Base-by-base conservation (phyloP, 2,797 vertebrate species). In the Amphiprion clarkii region DNA sequence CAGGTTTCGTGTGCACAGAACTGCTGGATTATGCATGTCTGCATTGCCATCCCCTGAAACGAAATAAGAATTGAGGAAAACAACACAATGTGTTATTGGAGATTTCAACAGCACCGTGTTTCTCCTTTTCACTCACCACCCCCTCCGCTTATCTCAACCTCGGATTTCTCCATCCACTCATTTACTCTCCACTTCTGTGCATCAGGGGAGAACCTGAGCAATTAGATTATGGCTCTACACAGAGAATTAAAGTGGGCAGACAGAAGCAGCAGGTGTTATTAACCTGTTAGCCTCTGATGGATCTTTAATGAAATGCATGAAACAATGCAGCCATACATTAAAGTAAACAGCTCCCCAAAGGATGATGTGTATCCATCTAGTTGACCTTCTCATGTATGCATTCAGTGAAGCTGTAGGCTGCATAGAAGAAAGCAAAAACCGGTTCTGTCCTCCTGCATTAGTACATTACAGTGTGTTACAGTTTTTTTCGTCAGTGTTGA, bases 231-330 rank as follows among this genome's bases (percentile, higher is more conserved):
- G 68, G 51, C 57, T 65, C 42, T 40, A 58, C 46, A 58, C 33
- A 68, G 23, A 57, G 36, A 62, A 21, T 51, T 65, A 46, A 29
- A 42, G 58, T 31, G 39, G 36, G 29, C n/a, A 19, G 36, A 17
- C 14, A 10, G 33, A 39, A 17, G 51, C 7, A 52, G 55, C 40
- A 46, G 51, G 7, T 72, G 36, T 67, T 39, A 63, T 80, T 70
- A 80, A 64, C 59, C 44, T 66, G n/a, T 75, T 33, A 56, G 52
- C 25, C 57, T 57, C 62, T 31, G 27, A 29, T 42, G 48, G 56
- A 68, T 79, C 36, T 1, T 55, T 48, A 66, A 73, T 75, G 36
- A 61, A 78, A 70, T 49, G 21, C 61, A 56, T 65, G 2, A 66
- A 71, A 58, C 13, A 21, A 21, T 36, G 31, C 13, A 71, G 25